phyloP scores from a whole-genome alignment of 2,113 vertebrate genomes.

The Ceyx cyanopectus region DNA sequence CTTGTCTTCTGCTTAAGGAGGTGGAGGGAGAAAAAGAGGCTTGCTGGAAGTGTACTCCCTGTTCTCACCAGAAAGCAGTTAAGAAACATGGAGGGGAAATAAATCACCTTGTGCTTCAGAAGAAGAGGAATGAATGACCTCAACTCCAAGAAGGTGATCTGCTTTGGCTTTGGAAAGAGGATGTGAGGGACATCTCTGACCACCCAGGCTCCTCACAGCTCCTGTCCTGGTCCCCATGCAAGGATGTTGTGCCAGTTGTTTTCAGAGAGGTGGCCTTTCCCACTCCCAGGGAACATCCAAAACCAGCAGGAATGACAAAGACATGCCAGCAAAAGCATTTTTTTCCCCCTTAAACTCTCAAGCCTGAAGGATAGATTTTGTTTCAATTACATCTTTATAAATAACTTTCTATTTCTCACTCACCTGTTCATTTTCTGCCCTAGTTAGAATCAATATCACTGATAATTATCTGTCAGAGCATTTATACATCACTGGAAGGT shows the following conservation, averaged over 20 bases:
- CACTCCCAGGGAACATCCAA: neutral
- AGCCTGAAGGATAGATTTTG: neutral
- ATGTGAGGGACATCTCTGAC: fast-evolving
- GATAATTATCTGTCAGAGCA: slow-evolving; percentile 4
- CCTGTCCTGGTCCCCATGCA: fast-evolving
- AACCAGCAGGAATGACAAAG: neutral
- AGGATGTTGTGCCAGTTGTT: fast-evolving
- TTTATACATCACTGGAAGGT: slow-evolving; percentile 17
- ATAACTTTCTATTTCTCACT: slow-evolving; percentile 12
- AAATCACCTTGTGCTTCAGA: neutral
- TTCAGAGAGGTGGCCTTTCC: neutral
- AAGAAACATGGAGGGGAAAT: neutral
- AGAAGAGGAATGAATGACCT: neutral
- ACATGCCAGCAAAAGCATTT: neutral
- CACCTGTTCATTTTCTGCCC: slow-evolving; percentile 45
- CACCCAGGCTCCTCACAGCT: neutral
- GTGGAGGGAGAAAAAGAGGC: neutral
- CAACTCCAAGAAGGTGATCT: neutral
- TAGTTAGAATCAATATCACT: slow-evolving; percentile 34
- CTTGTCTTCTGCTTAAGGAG: neutral
- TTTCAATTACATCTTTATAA: slow-evolving; percentile 49
- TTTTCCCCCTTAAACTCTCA: neutral
- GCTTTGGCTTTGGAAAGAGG: neutral
- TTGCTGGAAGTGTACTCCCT: neutral
- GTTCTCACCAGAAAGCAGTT: neutral